Evolutionary conservation across 1,140 invertebrate species (phyloP).

Genomic region (Diorhabda elongata): DNA sequence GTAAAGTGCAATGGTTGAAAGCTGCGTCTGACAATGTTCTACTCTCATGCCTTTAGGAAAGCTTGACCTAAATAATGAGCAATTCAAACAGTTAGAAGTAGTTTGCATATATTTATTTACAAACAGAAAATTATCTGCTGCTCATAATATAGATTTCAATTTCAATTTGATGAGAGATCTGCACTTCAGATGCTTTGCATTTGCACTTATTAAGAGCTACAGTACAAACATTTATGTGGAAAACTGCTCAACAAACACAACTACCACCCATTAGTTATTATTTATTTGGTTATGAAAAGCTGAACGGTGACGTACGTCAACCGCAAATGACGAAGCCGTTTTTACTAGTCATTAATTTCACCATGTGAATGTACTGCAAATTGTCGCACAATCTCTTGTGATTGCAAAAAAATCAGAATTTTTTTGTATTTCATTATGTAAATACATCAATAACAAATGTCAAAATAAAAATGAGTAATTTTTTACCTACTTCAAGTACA

Average conservation of each 20-base stretch:
- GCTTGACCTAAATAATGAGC: conserved; percentile 24
- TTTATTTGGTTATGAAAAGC: conserved; percentile 25
- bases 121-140: conserved; percentile 25
- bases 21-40: conserved; percentile 16
- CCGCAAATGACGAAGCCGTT: background rate
- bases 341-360: too few relatives aligned
- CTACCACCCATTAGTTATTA: conserved; percentile 21
- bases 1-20: conserved; percentile 17
- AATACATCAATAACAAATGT: conserved; percentile 25
- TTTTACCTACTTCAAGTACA: conserved; percentile 21
- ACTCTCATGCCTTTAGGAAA: conserved; percentile 22
- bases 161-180: too few relatives aligned
- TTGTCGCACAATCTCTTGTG: background rate
- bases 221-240: too few relatives aligned
- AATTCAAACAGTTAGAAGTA: conserved; percentile 27
- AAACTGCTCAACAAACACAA: too few relatives aligned
- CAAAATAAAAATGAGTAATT: conserved; percentile 22
- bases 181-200: too few relatives aligned
- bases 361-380: too few relatives aligned
- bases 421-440: conserved; percentile 28
- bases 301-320: conserved; percentile 15
- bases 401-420: conserved; percentile 6
- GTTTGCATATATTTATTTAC: conserved; percentile 27
- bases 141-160: conserved; percentile 21
- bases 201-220: too few relatives aligned